Evolutionary conservation across 2,113 vertebrate genomes (phyloP), one percentile per base, ranked within the genome.

Genomic region (Seriola aureovittata): DNA sequence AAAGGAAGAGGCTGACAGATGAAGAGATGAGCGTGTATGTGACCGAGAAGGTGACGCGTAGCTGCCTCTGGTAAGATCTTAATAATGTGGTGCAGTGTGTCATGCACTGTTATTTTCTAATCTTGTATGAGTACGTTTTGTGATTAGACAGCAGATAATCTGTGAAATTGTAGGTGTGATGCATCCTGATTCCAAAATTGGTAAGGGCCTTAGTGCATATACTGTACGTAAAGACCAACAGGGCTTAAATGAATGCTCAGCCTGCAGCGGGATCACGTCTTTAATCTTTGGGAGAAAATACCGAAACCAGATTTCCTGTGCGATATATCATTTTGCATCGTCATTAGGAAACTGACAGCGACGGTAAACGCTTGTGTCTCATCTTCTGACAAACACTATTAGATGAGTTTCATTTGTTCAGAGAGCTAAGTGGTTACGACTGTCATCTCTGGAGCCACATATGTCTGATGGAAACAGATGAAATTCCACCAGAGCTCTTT

Each of bases 61-160:
- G 21, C 57, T 4, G 55, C 88, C 73, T 81, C 80, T 66, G 52
- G 73, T 64, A 74, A 84, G 65, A 75, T 68, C 50, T 44, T 84
- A 75, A 85, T 69, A 77, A 75, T 38, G 67, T 40, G 65, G 59
- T 29, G 66, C 40, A 50, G 71, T 42, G 68, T 62, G 78, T 72
- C 75, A 80, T 57, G 82, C 52, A 36, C 48, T 62, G 67, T 50
- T 63, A 57, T 77, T 80, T 84, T 73, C 67, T 73, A 60, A 85
- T 82, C 67, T 73, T 55, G 23, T 54, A 25, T 17, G 54, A 81
- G 58, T 54, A 34, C 52, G 54, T 60, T 85, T 29, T 64, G 38
- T 50, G 69, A 88, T 86, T 63, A 76, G 54, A 73, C 21, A 21
- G 21, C 21, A 62, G 81, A 68, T 71, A 73, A 82, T 80, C 42